Evolutionary conservation across 2,113 vertebrate genomes (phyloP), one percentile per base, ranked within the genome.

Genomic region (Vimba vimba): DNA sequence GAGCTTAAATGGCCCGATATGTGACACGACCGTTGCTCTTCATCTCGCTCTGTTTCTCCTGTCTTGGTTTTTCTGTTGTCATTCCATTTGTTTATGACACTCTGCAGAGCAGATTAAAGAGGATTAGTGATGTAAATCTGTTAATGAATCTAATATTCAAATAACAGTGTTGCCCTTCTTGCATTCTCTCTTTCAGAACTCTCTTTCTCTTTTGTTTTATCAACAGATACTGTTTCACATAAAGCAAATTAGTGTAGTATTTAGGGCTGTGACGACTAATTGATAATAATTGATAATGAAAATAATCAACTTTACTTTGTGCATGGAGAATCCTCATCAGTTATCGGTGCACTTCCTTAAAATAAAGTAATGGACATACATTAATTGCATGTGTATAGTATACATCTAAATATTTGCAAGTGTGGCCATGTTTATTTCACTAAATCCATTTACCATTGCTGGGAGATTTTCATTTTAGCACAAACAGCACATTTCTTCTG

Each of bases 61-160:
- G 50, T 6, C 52, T 8, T 27, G 45, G 23, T 50, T 57, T 62
- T 12, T 10, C 66, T 66, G 25, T 83, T 25, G 4, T 60, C 68
- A 23, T n/a, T 78, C 43, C 21, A 86, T 82, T 87, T 89, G 84
- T 76, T 85, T 82, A 85, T 74, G 62, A 59, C 57, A 30, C 50
- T 19, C 60, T 30, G 57, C 59, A 43, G 68, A 71, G 79, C 64
- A 85, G 82, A 89, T 89, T 82, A 89, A 39, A 17, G 25, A 64
- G 83, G 86, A 89, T 89, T 89, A 87, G 79, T 30, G 30, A 74
- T 76, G 55, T 87, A 87, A 85, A 89, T 85, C 88, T 86, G 39
- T 59, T 87, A 77, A 85, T 84, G 76, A 86, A 88, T 84, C 81
- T 80, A 75, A 82, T 64, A 57, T 64, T 45, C 82, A 82, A 71